phyloP scores from a whole-genome alignment of 2,797 vertebrate species.

The Sphenopsis melanotis region DNA sequence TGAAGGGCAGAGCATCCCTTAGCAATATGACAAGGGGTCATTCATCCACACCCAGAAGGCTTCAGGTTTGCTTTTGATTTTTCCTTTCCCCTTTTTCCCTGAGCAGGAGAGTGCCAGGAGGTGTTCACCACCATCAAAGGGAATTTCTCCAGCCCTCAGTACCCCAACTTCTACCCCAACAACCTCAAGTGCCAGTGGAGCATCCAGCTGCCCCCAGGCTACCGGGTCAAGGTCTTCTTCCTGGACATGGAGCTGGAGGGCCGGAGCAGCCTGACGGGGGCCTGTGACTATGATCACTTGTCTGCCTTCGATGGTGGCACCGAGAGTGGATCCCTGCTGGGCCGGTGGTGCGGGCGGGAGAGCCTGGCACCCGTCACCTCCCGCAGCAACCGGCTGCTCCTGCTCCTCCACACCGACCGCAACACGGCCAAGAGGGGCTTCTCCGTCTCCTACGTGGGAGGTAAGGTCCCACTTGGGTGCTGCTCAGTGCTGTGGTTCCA shows the following conservation, averaged over 20 bases:
- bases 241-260: slow-evolving; percentile 88
- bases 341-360: slow-evolving; percentile 89
- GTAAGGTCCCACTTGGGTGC: slow-evolving; percentile 68
- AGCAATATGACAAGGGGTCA: neutral
- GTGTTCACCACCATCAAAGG: slow-evolving; percentile 81
- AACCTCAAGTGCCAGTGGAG: slow-evolving; percentile 97
- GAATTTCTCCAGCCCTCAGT: slow-evolving; percentile 93
- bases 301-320: slow-evolving; percentile 83
- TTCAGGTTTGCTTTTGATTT: neutral
- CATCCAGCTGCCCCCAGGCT: slow-evolving; percentile 82
- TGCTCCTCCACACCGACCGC: slow-evolving; percentile 89
- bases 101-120: slow-evolving; percentile 91
- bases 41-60: neutral
- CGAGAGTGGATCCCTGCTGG: slow-evolving; percentile 79
- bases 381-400: slow-evolving; percentile 83
- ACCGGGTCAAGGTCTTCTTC: slow-evolving; percentile 88
- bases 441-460: slow-evolving; percentile 86
- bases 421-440: slow-evolving; percentile 87
- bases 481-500: neutral
- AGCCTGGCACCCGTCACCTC: slow-evolving; percentile 79
- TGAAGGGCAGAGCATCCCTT: neutral
- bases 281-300: slow-evolving; percentile 90
- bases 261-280: slow-evolving; percentile 83
- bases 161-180: slow-evolving; percentile 92
- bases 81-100: neutral